Percentiles rank a stretch among this genome's conserved stretches.
phyloP scores from a whole-genome alignment of 2,797 vertebrate genomes.

The Mormyrus hasselquistii region DNA sequence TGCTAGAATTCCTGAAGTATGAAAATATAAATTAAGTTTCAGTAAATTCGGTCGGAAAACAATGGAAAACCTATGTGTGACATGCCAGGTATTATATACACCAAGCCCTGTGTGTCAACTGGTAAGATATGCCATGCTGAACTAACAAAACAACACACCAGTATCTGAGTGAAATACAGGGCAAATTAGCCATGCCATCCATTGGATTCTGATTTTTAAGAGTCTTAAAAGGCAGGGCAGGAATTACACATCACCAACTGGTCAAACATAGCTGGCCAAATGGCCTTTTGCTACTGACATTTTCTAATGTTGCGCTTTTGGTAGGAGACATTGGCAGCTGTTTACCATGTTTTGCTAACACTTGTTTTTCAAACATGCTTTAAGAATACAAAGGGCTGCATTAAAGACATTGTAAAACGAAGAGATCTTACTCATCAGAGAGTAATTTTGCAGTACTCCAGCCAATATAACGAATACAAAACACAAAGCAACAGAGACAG shows the following conservation, averaged over 20 bases:
- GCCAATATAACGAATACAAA: neutral
- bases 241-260: conserved; percentile 4
- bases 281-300: conserved; percentile 15
- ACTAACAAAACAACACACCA: neutral
- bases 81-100: neutral
- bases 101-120: neutral
- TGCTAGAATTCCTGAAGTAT: neutral
- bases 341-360: conserved; percentile 4
- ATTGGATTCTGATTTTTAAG: conserved; percentile 8
- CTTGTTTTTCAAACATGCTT: neutral
- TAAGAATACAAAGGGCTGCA: neutral
- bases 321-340: conserved; percentile 19
- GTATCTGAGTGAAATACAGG: conserved; percentile 2
- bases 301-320: conserved; percentile 16
- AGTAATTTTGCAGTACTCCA: neutral
- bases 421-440: neutral
- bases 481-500: neutral
- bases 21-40: neutral
- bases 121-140: neutral
- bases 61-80: neutral
- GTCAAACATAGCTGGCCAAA: conserved; percentile 16
- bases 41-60: neutral
- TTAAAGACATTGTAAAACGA: neutral
- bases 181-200: neutral
- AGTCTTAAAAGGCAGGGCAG: neutral